These are phyloP conservation scores for Cataglyphis rosenhaueri DNA, from an alignment of 2,888 invertebrate genomes.

Conservation along the genomic window DNA sequence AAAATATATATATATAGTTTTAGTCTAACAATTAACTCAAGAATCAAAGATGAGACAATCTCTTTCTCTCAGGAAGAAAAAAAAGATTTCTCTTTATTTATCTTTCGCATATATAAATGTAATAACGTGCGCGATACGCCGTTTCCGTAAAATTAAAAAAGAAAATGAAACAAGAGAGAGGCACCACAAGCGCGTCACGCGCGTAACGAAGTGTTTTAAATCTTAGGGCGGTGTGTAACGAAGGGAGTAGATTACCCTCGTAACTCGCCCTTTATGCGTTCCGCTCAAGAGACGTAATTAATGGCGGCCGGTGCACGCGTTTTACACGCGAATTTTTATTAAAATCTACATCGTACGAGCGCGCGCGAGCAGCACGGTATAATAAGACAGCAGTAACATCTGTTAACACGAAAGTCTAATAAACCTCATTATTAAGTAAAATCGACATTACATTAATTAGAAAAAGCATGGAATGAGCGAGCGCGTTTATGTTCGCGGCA, in stretches of 20 bases:
- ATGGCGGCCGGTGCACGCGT: conserved; percentile 36
- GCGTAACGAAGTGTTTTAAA: conserved; percentile 56
- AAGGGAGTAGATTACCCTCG: conserved; percentile 55
- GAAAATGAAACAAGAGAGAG: neutral
- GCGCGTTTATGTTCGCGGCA: neutral
- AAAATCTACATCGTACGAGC: conserved; percentile 63
- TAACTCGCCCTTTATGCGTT: conserved; percentile 57
- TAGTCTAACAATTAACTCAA: neutral
- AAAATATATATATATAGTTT: neutral
- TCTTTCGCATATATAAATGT: conserved; percentile 7
- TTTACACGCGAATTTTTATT: conserved; percentile 68
- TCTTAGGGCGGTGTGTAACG: conserved; percentile 48
- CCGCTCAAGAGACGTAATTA: conserved; percentile 58
- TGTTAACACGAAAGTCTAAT: conserved; percentile 65
- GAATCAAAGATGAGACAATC: neutral
- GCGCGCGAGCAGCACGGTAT: conserved; percentile 24
- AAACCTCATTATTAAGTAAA: conserved; percentile 70
- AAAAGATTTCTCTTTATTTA: conserved; percentile 21
- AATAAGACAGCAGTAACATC: conserved; percentile 64
- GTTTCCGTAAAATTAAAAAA: conserved; percentile 37
- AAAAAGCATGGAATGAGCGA: conserved; percentile 29
- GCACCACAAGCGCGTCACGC: neutral
- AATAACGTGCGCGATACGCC: neutral
- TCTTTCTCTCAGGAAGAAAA: neutral
- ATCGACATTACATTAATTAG: conserved; percentile 67